Base-by-base conservation (phyloP, 2,113 vertebrate species). In the Speoplatyrhinus poulsoni region DNA sequence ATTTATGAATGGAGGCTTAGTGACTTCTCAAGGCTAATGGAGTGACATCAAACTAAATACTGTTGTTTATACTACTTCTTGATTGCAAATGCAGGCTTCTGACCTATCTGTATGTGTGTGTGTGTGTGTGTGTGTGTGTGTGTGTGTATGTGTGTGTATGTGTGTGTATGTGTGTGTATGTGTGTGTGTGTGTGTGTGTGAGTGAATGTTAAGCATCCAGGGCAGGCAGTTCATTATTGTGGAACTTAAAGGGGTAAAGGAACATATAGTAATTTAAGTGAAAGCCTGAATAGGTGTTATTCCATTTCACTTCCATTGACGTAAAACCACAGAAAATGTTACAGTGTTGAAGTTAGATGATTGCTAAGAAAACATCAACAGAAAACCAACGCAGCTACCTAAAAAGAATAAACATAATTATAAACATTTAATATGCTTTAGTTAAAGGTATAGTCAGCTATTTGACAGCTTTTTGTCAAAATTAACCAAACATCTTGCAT, bases 1-100 rank as follows among this genome's bases (percentile, higher is more conserved):
- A 52, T 75, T 76, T 48, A 58, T 76, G 73, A 86, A 86, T 70
- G 71, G 71, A 62, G 54, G 69, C 69, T 58, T 63, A 67, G 75
- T 73, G 77, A 60, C 64, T 10, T 63, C 60, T 67, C 64, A 70
- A 53, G 59, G 48, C 61, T 0, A 47, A 65, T 60, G 17, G 7
- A 13, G 68, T 83, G 78, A 86, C 66, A 63, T 79, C 67, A 81
- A 65, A 71, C 19, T 48, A 36, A 60, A 62, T 56, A 57, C 59
- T 70, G 19, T 75, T 78, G 69, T 76, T 85, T 74, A 69, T 80
- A 52, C 65, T 72, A 77, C 62, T 58, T 59, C 62, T 72, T 70
- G 50, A 57, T 72, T 69, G 61, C n/a, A 5, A 3, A 10, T 16
- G 41, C 48, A 64, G 26, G 26, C 60, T 59, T 58, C 56, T 57